These are phyloP conservation scores for Sterna hirundo DNA, from an alignment of 2,113 vertebrate genomes.

Conservation along the genomic window DNA sequence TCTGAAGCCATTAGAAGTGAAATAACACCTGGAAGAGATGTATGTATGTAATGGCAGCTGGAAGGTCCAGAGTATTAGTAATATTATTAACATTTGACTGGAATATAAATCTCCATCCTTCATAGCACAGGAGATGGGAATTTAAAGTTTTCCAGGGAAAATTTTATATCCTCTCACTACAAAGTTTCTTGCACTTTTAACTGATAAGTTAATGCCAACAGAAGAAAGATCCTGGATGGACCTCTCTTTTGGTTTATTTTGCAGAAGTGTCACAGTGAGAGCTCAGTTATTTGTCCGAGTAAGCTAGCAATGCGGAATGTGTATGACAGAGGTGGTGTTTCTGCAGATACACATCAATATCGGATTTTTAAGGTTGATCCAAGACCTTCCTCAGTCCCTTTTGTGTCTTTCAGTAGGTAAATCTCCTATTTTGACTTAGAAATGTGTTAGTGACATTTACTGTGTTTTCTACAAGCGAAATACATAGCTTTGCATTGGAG, in stretches of 20 bases:
- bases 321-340: not conserved
- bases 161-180: not conserved
- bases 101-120: not conserved
- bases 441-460: not conserved
- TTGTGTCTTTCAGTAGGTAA: not conserved
- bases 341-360: not conserved
- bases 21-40: not conserved
- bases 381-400: not conserved
- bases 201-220: not conserved
- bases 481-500: not conserved
- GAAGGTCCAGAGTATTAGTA: not conserved
- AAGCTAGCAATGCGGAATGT: not conserved
- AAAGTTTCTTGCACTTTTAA: not conserved
- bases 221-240: not conserved
- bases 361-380: not conserved
- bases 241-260: not conserved
- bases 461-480: not conserved
- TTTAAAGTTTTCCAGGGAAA: not conserved
- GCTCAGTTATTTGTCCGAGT: not conserved
- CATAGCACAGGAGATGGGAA: not conserved
- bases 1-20: not conserved
- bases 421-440: not conserved
- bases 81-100: not conserved
- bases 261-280: not conserved
- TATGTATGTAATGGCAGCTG: not conserved